Base-by-base conservation (phyloP, 2,797 vertebrate species). In the Anabacerthia variegaticeps region DNA sequence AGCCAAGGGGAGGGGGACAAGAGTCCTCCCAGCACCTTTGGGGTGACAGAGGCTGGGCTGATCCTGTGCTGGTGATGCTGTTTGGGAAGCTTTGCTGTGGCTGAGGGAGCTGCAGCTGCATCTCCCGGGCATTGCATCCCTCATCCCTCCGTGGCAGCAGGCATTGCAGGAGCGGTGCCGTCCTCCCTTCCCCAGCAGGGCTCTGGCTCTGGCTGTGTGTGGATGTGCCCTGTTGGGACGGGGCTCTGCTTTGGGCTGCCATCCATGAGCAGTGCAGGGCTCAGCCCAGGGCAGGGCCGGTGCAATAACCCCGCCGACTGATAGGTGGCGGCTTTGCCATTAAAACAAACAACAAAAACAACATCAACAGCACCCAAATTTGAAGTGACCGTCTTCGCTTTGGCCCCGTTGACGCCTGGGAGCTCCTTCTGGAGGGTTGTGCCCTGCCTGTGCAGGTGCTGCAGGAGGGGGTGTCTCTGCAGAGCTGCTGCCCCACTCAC, bases 261-360 rank as follows among this genome's bases (percentile, higher is more conserved):
- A 44, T 44, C 7, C 23, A 14, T 7, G 54, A 72, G 17, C 73
- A 22, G 44, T 28, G 82, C 63, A 32, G 43, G 48, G 23, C 66
- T 85, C 48, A 24, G 62, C 21, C 30, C 11, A 44, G 62, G 41
- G 62, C 71, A 15, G 73, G 75, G 59, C 68, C 80, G 22, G 10
- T 95, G 96, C 90, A 97, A 68, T 96, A 95, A 95, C 69, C 71
- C 21, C 44, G 3, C 8, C 39, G 85, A 56, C 95, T 84, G 93
- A 95, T 76, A 97, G 97, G 74, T 97, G 97, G 97, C 96, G 95
- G 94, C 80, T 97, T 97, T 96, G 96, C 93, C 92, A 97, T 95
- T 92, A 21, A 65, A 95, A 96, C 88, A 76, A 76, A 54, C 76
- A 76, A 4, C 5, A 73, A 67, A 95, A 95, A 95, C 88, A 3